Evolutionary conservation across 1,140 invertebrate genomes (phyloP).

Genomic region (Microplitis mediator): DNA sequence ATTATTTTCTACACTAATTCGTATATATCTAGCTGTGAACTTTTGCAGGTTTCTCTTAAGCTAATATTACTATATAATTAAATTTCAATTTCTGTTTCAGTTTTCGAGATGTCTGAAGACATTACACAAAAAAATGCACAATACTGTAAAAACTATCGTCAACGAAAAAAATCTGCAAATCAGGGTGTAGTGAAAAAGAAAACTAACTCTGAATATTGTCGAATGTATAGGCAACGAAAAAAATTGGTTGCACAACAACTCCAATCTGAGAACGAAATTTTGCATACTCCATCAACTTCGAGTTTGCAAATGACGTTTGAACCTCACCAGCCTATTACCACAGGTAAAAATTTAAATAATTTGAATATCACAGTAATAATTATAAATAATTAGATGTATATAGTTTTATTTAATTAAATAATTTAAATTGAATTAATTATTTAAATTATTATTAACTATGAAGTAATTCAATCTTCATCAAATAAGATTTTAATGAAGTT

Average conservation of each 20-base stretch:
- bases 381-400: not conserved
- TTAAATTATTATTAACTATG: too few relatives aligned
- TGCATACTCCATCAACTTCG: not conserved
- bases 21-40: not conserved
- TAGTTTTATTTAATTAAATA: not conserved
- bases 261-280: not conserved
- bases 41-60: not conserved
- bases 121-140: not conserved
- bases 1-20: not conserved
- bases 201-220: not conserved
- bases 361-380: not conserved
- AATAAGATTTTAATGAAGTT: too few relatives aligned
- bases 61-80: not conserved
- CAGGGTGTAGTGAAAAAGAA: not conserved
- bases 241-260: not conserved
- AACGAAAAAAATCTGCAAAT: not conserved
- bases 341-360: constrained; percentile 1
- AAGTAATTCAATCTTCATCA: too few relatives aligned
- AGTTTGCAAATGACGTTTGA: not conserved
- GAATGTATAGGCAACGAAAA: not conserved
- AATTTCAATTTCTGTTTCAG: not conserved
- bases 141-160: not conserved
- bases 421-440: not conserved
- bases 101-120: not conserved
- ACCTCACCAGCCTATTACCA: not conserved